Evolutionary conservation across 2,113 vertebrate genomes (phyloP).

Genomic region (Anarrhichthys ocellatus): DNA sequence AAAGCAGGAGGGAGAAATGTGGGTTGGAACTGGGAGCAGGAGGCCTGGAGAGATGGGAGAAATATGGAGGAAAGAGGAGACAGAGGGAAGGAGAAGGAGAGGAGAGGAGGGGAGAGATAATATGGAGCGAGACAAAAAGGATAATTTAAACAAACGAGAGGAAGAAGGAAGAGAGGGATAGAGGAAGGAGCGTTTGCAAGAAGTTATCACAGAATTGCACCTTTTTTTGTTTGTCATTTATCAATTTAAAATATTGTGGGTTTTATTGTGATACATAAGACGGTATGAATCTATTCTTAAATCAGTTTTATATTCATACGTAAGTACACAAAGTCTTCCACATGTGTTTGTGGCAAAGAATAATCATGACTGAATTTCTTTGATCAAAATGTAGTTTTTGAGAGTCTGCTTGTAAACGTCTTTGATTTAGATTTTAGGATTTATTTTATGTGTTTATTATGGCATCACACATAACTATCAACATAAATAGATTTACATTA

Average conservation of each 20-base stretch:
- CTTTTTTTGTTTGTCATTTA: background rate
- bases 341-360: no score
- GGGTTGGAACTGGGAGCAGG: background rate
- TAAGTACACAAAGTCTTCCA: no score
- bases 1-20: background rate
- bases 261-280: no score
- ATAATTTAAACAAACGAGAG: background rate
- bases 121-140: no score
- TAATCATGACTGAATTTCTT: background rate
- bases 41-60: background rate
- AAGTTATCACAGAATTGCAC: background rate
- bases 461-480: slow-evolving; percentile 9
- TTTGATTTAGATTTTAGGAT: background rate
- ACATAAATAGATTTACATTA: slow-evolving; percentile 9
- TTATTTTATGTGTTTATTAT: background rate
- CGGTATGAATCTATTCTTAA: background rate
- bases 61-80: background rate
- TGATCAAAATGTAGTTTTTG: background rate
- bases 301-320: background rate
- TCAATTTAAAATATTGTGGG: background rate
- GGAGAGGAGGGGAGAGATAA: background rate
- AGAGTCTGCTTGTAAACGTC: background rate
- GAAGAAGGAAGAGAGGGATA: background rate
- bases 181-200: background rate
- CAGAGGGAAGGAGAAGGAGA: background rate